Evolutionary conservation across 2,888 invertebrate genomes (phyloP), one percentile per base, ranked within the genome.

Genomic region (Athalia cordata): DNA sequence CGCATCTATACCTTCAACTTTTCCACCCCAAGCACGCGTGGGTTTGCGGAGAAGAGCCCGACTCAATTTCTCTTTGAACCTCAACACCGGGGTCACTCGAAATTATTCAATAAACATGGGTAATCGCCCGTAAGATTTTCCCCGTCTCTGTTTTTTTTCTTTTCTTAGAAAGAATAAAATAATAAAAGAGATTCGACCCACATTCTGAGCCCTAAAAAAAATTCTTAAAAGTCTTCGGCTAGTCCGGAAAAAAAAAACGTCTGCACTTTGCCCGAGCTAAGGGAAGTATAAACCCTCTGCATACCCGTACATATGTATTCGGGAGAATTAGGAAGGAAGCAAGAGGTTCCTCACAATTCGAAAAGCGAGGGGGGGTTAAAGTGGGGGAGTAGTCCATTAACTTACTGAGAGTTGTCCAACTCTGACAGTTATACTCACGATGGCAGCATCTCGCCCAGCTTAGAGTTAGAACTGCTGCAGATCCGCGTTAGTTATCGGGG

Each of bases 351-450:
- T 7, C 59, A n/a, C n/a, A 11, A 59, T 5, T 5, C 8, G 43
- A 43, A 64, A 64, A 9, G 64, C 4, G 64, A 6, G 43, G 9
- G 64, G 9, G 64, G 29, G 4, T 13, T 15, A 43, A 15, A 64
- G 43, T 64, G 64, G 64, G 4, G 8, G 5, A 43, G 52, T 5
- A 55, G 68, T 68, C 68, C 29, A 68, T 68, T 68, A 68, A 55
- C 68, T 68, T 43, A 11, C 55, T 1, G 11, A 29, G 47, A 65
- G 47, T 64, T 64, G 64, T 64, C 64, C n/a, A 64, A 64, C 64
- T 64, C 29, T 15, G 64, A 64, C 64, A 55, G 55, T 52, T 52
- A 55, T 11, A 68, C 52, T 55, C 52, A 11, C 68, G 52, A 29
- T 11, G 65, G 29, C 29, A 29, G 29, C 29, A 29, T 29, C 29